Evolutionary conservation across 2,888 invertebrate genomes (phyloP).

Genomic region (Criorhina ranunculi): DNA sequence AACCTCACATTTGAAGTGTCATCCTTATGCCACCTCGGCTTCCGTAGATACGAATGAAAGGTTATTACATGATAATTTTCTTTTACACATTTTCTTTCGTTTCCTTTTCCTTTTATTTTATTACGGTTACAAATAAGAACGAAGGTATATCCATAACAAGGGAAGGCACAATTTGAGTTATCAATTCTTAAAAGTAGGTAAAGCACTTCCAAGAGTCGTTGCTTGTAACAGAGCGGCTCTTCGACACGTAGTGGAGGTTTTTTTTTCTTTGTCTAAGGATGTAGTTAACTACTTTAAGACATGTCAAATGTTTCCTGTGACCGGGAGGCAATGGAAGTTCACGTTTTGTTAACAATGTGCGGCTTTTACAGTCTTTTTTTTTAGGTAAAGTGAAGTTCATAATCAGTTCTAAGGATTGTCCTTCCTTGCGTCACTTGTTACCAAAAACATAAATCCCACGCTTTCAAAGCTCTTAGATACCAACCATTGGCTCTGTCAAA

Average conservation of each 20-base stretch:
- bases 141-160: background rate
- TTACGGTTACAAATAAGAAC: background rate
- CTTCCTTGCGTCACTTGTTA: too few relatives aligned
- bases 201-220: background rate
- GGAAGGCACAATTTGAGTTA: background rate
- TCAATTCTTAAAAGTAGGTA: background rate
- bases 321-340: too few relatives aligned
- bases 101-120: constrained; percentile 5
- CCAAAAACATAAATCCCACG: too few relatives aligned
- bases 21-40: constrained; percentile 26
- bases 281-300: constrained; percentile 28
- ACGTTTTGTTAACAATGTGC: too few relatives aligned
- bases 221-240: constrained; percentile 21
- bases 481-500: too few relatives aligned
- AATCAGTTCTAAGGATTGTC: too few relatives aligned
- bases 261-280: constrained; percentile 1
- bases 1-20: constrained; percentile 43
- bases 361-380: too few relatives aligned
- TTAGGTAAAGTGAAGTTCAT: too few relatives aligned
- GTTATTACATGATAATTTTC: constrained; percentile 7
- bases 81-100: background rate
- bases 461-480: too few relatives aligned
- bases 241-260: constrained; percentile 18
- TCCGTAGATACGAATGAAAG: constrained; percentile 15
- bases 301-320: constrained; percentile 10